Base-by-base conservation (phyloP, 2,888 invertebrate genomes). In the Meliscaeva auricollis region DNA sequence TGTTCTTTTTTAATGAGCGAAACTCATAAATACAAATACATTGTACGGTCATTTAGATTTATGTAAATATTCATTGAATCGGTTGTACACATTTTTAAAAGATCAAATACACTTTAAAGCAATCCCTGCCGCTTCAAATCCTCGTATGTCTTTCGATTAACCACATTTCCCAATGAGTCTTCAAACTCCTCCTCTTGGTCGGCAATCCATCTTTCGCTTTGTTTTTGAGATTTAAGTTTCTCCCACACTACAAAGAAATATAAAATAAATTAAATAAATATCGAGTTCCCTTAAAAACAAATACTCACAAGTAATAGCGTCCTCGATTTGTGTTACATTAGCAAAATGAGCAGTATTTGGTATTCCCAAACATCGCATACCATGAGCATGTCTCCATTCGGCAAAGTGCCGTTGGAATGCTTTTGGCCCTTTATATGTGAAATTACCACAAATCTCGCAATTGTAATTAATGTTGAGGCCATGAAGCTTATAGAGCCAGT, bases 261-360 rank as follows among this genome's bases (percentile, higher is more conserved):
- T 30, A 20, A 6, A 54, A 20, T 30, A 9, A 17, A 13, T 50
- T 6, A 20, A 8, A 50, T 6, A 15, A 13, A n/a, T 0, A 17
- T 15, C 8, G 20, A 2, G 15, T n/a, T 11, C 2, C 32, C 1
- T 17, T 6, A 15, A 1, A 6, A 3, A 17, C 46, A 50, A 73
- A 26, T 3, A 26, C 96, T 94, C 93, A 96, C 96, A 93, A 46
- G 98, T 97, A 62, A 99, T 94, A 0, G 99, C 99, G 92, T 99
- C 99, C 92, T 99, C 99, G 89, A 99, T 99, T 91, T 98, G 98
- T 0, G 99, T 99, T 44, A 99, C 99, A 92, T 99, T 99, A 0
- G 99, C 99, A 93, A 99, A 99, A 93, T 99, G 99, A 0, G 99
- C 99, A 0, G 99, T 99, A 92, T 99, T 99, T 0, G 99, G 99